A percentile compares a stretch with the other conserved stretches of the same genome.
Evolutionary conservation across 2,113 vertebrate genomes (phyloP).

Genomic region (Trochalopteron elliotii): DNA sequence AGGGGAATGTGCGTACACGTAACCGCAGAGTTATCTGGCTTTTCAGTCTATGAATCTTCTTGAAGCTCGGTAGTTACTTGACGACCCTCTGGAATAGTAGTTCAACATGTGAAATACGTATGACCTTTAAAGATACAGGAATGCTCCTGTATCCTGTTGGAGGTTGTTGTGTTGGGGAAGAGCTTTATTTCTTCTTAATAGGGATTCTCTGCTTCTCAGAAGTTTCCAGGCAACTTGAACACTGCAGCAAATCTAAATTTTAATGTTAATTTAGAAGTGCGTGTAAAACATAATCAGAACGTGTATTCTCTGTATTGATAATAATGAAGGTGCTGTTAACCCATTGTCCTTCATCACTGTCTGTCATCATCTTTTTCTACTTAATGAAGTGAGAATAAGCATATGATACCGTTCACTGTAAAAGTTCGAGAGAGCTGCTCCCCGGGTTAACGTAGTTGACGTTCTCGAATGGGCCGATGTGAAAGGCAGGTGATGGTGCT

Average conservation of each 20-base stretch:
- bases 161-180: neutral
- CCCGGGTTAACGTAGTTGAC: neutral
- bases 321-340: neutral
- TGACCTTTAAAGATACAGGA: neutral
- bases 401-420: neutral
- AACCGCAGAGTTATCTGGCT: neutral
- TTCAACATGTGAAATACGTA: neutral
- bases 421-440: neutral
- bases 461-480: neutral
- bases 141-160: neutral
- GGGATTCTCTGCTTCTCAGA: neutral
- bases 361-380: neutral
- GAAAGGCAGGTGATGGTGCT: neutral
- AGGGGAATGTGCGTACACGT: neutral
- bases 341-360: neutral
- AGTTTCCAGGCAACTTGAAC: slow-evolving; percentile 51
- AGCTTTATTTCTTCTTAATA: neutral
- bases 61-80: neutral
- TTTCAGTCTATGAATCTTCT: neutral
- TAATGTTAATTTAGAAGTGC: neutral
- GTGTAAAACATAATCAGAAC: neutral
- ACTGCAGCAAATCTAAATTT: neutral
- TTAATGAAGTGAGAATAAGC: neutral
- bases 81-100: neutral
- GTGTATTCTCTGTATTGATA: neutral